Percentiles rank a stretch among this genome's conserved stretches.
Conservation (phyloP, 2,113 vertebrate species). For the Mesembrinibis cayennensis region DNA sequence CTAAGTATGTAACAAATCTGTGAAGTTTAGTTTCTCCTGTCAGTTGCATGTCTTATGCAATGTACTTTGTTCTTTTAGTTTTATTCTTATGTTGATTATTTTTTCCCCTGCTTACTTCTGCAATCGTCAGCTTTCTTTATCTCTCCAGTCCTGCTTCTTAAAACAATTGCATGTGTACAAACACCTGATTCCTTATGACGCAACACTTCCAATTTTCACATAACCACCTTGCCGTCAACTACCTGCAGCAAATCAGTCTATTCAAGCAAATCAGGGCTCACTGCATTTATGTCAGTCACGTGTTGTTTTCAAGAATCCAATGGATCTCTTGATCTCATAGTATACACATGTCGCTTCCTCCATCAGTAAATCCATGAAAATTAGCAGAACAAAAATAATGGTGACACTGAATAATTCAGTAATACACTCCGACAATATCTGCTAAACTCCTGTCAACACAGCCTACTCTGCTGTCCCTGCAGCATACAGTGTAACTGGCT, state of each 20-base stretch:
- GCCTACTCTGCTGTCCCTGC: neutral
- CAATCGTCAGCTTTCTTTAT: neutral
- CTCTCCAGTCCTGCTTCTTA: neutral
- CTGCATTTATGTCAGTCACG: neutral
- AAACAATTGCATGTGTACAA: neutral
- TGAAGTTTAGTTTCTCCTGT: neutral
- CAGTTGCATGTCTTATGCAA: neutral
- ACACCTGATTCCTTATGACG: neutral
- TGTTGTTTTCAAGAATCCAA: neutral
- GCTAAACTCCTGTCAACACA: slow-evolving; percentile 35
- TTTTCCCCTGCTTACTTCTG: neutral
- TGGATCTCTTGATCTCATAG: neutral
- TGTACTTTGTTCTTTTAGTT: neutral
- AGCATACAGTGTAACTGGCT: neutral
- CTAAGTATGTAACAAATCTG: neutral
- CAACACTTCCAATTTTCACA: neutral
- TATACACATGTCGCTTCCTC: neutral
- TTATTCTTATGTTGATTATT: neutral
- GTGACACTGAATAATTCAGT: slow-evolving; percentile 24
- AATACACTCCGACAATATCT: neutral
- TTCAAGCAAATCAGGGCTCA: neutral
- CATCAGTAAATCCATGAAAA: neutral
- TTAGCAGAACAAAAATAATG: slow-evolving; percentile 9
- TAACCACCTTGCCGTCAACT: neutral
- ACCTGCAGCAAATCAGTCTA: neutral